Evolutionary conservation across 2,797 vertebrate genomes (phyloP), one percentile per base, ranked within the genome.

Genomic region (Caiman crocodilus): DNA sequence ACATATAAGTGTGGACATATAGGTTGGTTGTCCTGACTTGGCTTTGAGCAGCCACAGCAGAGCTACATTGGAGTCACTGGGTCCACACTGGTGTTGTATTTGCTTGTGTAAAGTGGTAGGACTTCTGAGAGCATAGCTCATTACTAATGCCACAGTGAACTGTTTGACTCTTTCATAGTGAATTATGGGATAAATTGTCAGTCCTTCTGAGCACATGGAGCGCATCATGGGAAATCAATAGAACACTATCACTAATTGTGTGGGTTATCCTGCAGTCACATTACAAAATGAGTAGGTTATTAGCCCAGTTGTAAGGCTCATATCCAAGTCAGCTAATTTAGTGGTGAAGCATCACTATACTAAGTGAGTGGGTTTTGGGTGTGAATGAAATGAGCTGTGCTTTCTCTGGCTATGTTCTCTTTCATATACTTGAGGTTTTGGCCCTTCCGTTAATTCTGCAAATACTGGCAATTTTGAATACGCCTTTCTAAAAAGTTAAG

Each of bases 321-420:
- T 60, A 56, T 42, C 56, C 78, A 79, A 61, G 4, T n/a, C 26
- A 67, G 35, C 65, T 75, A 84, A 21, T 6, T 18, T 59, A 50
- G 21, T n/a, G 23, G 32, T 55, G n/a, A 74, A 23, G 5, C 30
- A 30, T 12, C 74, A 30, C 4, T 50, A 21, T 28, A 16, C 42
- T 76, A 55, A 26, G 11, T 73, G 42, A 59, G 55, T 71, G 76
- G 10, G 14, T 30, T 80, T 73, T 87, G 7, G 16, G 55, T 59
- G 32, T 55, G 32, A 23, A 71, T 71, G 67, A 18, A 35, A 71
- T 50, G 42, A 50, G 42, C 42, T 50, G 42, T 50, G 42, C 42
- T 60, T 56, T 60, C 1, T 1, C 0, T 73, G 82, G 8, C 6
- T 75, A 28, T 12, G 13, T 5, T 57, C 0, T 71, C 58, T 76